A percentile compares a stretch with the other conserved stretches of the same genome.
Conservation (phyloP, 2,888 invertebrate genomes). For the Anarsia innoxiella region DNA sequence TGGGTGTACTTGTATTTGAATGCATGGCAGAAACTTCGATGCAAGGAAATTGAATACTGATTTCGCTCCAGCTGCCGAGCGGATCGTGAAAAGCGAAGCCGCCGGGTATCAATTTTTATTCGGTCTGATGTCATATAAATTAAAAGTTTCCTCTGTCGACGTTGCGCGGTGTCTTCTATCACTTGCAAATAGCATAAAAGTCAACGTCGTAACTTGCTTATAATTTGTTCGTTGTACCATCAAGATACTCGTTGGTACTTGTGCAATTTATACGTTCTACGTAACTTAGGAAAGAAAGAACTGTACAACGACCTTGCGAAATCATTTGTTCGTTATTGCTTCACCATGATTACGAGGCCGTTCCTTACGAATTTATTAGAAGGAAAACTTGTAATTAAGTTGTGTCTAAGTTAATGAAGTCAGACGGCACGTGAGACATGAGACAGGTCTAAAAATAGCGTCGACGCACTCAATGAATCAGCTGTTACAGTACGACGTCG, state of each 20-base stretch:
- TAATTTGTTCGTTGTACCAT: too few species aligned
- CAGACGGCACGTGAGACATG: constrained; percentile 39
- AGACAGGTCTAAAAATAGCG: constrained; percentile 50
- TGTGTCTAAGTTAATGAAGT: constrained; percentile 11
- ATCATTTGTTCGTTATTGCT: constrained; percentile 3
- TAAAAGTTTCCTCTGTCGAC: constrained; percentile 1
- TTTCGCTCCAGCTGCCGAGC: constrained; percentile 11
- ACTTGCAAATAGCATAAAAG: too few species aligned
- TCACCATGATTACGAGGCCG: constrained; percentile 5
- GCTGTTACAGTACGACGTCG: constrained; percentile 41
- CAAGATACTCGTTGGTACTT: too few species aligned
- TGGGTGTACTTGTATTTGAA: constrained; percentile 12
- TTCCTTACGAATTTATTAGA: too few species aligned
- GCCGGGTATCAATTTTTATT: not conserved
- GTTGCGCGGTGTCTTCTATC: too few species aligned
- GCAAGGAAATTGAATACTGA: constrained; percentile 19
- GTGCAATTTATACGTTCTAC: too few species aligned
- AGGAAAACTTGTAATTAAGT: not conserved
- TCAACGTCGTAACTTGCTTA: too few species aligned
- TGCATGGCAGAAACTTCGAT: constrained; percentile 14
- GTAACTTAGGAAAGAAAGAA: too few species aligned
- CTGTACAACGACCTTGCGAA: constrained; percentile 2
- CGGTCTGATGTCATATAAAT: constrained; percentile 1
- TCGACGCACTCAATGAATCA: constrained; percentile 47
- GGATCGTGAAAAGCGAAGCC: constrained; percentile 16